Base-by-base conservation (phyloP, 2,888 invertebrate genomes). In the Spatulosminthurus flaviceps region DNA sequence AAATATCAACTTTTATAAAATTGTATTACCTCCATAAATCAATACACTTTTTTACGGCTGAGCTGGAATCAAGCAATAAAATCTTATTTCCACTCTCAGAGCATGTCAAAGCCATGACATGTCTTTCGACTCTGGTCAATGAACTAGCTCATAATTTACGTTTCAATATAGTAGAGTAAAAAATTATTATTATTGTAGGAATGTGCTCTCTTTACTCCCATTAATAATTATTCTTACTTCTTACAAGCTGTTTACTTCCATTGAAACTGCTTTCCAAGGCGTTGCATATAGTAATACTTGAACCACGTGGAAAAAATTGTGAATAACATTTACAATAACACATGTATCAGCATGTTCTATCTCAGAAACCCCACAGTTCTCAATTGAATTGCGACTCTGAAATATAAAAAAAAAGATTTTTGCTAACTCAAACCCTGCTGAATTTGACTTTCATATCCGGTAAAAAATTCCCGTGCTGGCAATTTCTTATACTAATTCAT, bases 31-130 rank as follows among this genome's bases (percentile, higher is more conserved):
- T n/a, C n/a, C n/a, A n/a, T n/a, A n/a, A n/a, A n/a, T n/a, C n/a
- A n/a, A n/a, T n/a, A n/a, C n/a, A n/a, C n/a, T n/a, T n/a, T n/a
- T n/a, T n/a, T n/a, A 4, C 34, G 5, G 34, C 4, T 34, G 34
- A 34, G 34, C 34, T 34, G 5, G 4, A 34, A 34, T 34, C 34
- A 34, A 34, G 34, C 9, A 34, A 34, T 34, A 34, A 34, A 34
- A 34, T 9, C 34, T 34, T 34, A 9, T 34, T 34, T 34, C 34
- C 34, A 4, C 34, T 51, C 5, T 51, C 5, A 51, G 16, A 13
- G 9, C 51, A n/a, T 51, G 51, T 51, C 51, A 51, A 19, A 64
- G 64, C 64, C 64, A 64, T 64, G 64, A 64, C 64, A 22, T 64
- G 19, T n/a, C 64, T 60, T 24, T 24, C 11, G 7, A 24, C 64